Evolutionary conservation across 2,888 invertebrate species (phyloP), one percentile per base, ranked within the genome.

Genomic region (Cantharis flavilabris): DNA sequence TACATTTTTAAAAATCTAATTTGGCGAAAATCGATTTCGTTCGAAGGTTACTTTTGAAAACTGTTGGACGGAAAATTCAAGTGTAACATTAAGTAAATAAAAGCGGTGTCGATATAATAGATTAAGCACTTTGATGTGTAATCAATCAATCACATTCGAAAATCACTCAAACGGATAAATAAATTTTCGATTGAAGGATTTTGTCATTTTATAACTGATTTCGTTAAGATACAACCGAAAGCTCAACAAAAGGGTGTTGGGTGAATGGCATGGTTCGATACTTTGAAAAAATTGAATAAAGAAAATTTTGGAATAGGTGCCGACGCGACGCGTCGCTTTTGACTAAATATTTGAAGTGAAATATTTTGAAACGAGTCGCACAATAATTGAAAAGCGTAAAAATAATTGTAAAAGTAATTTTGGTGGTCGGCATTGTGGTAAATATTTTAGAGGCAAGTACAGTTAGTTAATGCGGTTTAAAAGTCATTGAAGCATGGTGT

Each of bases 141-240:
- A 75, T 75, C 75, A 70, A 75, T 75, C 75, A 75, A 75, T 75
- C 75, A 71, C 18, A 28, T 30, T 73, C 70, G 9, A 26, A 73
- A 70, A 18, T 16, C 69, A 73, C 65, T 67, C 26, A 26, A 67
- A 67, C 20, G 65, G 65, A 26, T 67, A 67, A 67, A 67, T 67
- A 67, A 67, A 67, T 23, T 67, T 67, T 23, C 65, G 65, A 23
- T 23, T 67, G 26, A 67, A 20, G 65, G 65, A 23, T 64, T 49
- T 67, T 67, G 65, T 67, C 65, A 23, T 67, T 26, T 67, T 67
- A 13, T 23, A 67, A 67, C 65, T 23, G 65, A 67, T 67, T 67
- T 67, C 65, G 65, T 67, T 67, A 67, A 67, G 65, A 67, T 67
- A 67, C 65, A 67, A 26, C 65, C 16, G n/a, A 67, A 67, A 65